Conservation (phyloP, 2,113 vertebrate genomes). For the Cyphotilapia sp. region DNA sequence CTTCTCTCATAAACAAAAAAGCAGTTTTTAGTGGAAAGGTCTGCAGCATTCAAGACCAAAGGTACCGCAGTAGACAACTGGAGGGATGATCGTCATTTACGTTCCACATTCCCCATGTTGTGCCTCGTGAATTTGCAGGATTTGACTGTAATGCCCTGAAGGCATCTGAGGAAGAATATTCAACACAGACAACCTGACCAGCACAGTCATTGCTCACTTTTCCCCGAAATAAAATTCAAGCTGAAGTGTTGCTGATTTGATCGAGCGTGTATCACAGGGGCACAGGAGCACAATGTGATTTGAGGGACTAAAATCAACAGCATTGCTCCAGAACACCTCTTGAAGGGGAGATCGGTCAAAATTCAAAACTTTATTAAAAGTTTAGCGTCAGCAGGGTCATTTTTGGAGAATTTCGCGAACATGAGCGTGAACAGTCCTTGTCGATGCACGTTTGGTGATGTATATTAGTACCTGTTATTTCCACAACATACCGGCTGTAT, state of each 20-base stretch:
- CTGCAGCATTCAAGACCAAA: background rate
- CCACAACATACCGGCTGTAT: background rate
- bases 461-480: background rate
- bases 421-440: background rate
- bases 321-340: background rate
- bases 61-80: background rate
- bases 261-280: background rate
- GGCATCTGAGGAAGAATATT: background rate
- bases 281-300: background rate
- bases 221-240: background rate
- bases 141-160: background rate
- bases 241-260: background rate
- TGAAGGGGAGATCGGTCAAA: background rate
- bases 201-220: background rate
- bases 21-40: background rate
- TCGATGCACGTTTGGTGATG: background rate
- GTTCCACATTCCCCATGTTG: background rate
- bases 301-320: background rate
- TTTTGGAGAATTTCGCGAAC: background rate
- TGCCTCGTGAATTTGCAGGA: background rate
- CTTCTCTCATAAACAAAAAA: background rate
- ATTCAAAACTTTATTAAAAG: background rate
- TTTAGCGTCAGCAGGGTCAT: background rate
- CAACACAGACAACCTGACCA: background rate
- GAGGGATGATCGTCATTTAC: background rate